Evolutionary conservation across 2,888 invertebrate genomes (phyloP).

Genomic region (Patella caerulea): DNA sequence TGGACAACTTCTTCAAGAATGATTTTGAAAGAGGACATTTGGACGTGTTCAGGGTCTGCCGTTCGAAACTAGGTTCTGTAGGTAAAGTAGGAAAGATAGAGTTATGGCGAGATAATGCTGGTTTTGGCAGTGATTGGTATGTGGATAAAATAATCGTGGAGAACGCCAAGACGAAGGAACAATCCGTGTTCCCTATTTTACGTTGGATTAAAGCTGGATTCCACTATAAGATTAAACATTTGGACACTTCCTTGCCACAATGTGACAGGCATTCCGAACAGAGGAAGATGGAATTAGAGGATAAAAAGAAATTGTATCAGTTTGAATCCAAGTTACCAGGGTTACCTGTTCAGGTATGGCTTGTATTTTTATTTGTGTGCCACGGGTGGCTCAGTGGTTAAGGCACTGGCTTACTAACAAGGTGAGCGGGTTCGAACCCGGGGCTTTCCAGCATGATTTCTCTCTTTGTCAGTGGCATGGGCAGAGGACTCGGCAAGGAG

Average conservation of each 20-base stretch:
- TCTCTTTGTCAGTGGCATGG: too few relatives aligned
- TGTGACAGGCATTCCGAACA: constrained; percentile 68
- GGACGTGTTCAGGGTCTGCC: constrained; percentile 52
- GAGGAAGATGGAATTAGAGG: constrained; percentile 68
- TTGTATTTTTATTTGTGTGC: too few relatives aligned
- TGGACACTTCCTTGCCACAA: constrained; percentile 72
- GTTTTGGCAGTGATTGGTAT: constrained; percentile 71
- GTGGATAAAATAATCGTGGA: constrained; percentile 66
- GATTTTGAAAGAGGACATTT: constrained; percentile 62
- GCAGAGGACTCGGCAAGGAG: too few relatives aligned
- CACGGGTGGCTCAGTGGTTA: too few relatives aligned
- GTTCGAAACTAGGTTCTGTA: constrained; percentile 31
- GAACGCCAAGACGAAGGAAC: constrained; percentile 53
- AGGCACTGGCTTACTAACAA: too few relatives aligned
- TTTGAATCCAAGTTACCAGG: constrained; percentile 45
- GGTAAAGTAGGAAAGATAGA: constrained; percentile 58
- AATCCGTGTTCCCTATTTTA: constrained; percentile 70
- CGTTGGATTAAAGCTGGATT: constrained; percentile 71
- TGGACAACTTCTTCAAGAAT: constrained; percentile 68
- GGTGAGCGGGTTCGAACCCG: too few relatives aligned
- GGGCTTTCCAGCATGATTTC: too few relatives aligned
- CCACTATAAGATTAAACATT: constrained; percentile 68
- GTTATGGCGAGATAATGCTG: constrained; percentile 68
- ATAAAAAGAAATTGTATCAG: constrained; percentile 60
- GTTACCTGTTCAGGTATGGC: constrained; percentile 56